Conservation (phyloP, 1,140 invertebrate species). For the Panonychus citri region DNA sequence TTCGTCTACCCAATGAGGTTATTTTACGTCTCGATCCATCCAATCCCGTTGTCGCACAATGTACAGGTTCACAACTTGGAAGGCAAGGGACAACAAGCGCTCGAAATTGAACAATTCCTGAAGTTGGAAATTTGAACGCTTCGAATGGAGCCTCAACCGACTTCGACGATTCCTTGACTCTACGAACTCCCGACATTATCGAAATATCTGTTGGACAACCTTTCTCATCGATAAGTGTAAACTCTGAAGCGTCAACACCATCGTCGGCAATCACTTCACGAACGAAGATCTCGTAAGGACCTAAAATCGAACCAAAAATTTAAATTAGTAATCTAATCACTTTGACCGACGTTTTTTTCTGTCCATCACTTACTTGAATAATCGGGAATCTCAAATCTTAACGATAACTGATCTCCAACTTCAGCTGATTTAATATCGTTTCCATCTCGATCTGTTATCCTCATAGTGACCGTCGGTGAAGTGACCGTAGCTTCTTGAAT, state of each 20-base stretch:
- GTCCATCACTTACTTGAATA: not conserved
- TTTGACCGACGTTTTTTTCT: not conserved
- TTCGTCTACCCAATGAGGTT: not conserved
- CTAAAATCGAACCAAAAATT: slow-evolving; percentile 17
- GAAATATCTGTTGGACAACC: slow-evolving; percentile 66
- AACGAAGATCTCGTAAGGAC: slow-evolving; percentile 77
- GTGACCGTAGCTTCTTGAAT: slow-evolving; percentile 41
- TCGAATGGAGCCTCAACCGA: slow-evolving; percentile 73
- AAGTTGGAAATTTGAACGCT: slow-evolving; percentile 85
- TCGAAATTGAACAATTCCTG: slow-evolving; percentile 73
- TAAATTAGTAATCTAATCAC: not conserved
- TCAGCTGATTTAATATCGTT: slow-evolving; percentile 25
- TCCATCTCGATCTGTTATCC: slow-evolving; percentile 38
- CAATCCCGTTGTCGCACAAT: not conserved
- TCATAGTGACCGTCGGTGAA: slow-evolving; percentile 79
- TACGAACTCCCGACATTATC: slow-evolving; percentile 57
- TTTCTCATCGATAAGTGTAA: slow-evolving; percentile 59
- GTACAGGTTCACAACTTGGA: slow-evolving; percentile 56
- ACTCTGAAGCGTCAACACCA: slow-evolving; percentile 54
- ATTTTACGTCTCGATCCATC: not conserved
- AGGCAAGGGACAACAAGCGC: slow-evolving; percentile 74
- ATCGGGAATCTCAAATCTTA: slow-evolving; percentile 74
- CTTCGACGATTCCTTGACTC: slow-evolving; percentile 25
- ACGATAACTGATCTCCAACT: slow-evolving; percentile 40
- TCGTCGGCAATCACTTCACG: slow-evolving; percentile 78